These are phyloP conservation scores for Zaprionus obscuricornis DNA, from an alignment of 2,888 invertebrate genomes.

Conservation along the genomic window DNA sequence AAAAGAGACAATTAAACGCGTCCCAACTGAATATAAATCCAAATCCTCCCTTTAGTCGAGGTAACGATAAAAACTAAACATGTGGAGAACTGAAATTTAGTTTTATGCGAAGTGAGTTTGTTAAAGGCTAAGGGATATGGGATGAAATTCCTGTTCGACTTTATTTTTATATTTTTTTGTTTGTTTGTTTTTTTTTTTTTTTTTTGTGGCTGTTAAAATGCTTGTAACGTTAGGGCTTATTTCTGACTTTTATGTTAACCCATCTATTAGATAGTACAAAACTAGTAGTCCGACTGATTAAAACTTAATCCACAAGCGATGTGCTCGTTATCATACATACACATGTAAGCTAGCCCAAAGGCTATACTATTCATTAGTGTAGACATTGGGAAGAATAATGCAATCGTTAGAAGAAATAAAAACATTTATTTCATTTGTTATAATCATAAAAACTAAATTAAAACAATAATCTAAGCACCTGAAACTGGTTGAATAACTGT, in stretches of 20 bases:
- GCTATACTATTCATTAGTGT: neutral
- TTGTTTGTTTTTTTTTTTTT: too few relatives aligned
- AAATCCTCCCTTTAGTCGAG: constrained; percentile 27
- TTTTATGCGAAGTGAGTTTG: constrained; percentile 4
- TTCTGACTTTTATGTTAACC: constrained; percentile 44
- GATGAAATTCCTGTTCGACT: neutral
- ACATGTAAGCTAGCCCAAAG: too few relatives aligned
- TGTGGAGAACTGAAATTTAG: constrained; percentile 21
- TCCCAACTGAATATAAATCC: constrained; percentile 18
- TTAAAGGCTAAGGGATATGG: too few relatives aligned
- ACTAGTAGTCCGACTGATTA: constrained; percentile 37
- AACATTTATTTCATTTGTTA: neutral
- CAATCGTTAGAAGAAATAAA: neutral
- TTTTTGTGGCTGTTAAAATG: too few relatives aligned
- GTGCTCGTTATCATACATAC: constrained; percentile 12
- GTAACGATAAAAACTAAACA: constrained; percentile 63
- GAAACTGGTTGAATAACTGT: too few relatives aligned
- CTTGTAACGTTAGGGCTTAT: constrained; percentile 38
- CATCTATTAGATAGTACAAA: constrained; percentile 28
- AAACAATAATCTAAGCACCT: too few relatives aligned
- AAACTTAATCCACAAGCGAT: constrained; percentile 32
- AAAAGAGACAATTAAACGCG: constrained; percentile 42
- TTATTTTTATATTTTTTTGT: too few relatives aligned
- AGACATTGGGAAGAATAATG: neutral
- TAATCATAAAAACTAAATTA: neutral